Conservation (phyloP, 2,888 invertebrate species). For the Embidobia sp. region DNA sequence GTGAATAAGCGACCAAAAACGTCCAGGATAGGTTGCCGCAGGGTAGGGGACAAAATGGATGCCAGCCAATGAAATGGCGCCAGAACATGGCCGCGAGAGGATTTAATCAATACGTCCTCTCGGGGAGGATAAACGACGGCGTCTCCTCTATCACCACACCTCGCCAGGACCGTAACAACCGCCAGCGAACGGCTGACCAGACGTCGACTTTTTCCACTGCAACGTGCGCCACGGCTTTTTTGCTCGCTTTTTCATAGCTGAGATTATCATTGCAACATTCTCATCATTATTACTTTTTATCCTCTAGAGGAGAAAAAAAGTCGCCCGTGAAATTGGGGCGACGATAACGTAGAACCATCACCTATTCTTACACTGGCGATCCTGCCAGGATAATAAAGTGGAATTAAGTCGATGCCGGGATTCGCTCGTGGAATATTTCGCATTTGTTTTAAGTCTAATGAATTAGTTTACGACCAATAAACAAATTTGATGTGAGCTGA, state of each 20-base stretch:
- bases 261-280: background rate
- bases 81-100: conserved; percentile 80
- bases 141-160: conserved; percentile 65
- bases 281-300: background rate
- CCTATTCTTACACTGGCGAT: too few species aligned
- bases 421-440: too few species aligned
- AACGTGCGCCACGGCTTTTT: background rate
- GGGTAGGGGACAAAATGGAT: conserved; percentile 79
- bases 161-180: conserved; percentile 78
- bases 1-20: conserved; percentile 60
- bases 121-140: conserved; percentile 74
- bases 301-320: too few species aligned
- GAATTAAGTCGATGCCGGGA: too few species aligned
- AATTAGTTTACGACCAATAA: too few species aligned
- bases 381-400: too few species aligned
- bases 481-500: too few species aligned
- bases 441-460: too few species aligned
- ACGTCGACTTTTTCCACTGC: conserved; percentile 36
- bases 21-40: conserved; percentile 56
- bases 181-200: conserved; percentile 45
- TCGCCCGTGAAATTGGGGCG: too few species aligned
- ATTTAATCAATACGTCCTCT: conserved; percentile 80
- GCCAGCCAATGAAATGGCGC: conserved; percentile 76
- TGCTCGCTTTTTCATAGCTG: background rate
- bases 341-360: too few species aligned